These are phyloP conservation scores for Cynaeus angustus DNA, from an alignment of 2,888 invertebrate genomes.

Conservation along the genomic window DNA sequence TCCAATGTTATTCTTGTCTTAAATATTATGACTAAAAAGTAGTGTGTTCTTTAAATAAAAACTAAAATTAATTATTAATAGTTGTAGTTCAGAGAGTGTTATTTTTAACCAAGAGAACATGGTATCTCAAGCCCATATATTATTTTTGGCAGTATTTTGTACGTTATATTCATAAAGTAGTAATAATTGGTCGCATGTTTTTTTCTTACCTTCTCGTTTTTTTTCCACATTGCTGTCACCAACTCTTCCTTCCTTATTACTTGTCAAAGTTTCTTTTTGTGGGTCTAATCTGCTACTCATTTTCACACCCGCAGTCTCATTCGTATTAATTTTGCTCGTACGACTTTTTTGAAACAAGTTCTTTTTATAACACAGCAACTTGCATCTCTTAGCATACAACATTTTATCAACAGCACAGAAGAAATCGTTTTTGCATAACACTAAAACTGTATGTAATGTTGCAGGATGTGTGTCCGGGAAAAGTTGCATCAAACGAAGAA, in stretches of 20 bases:
- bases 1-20: too few relatives aligned
- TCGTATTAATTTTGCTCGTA: neutral
- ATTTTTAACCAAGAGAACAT: too few relatives aligned
- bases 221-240: neutral
- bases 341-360: conserved; percentile 41
- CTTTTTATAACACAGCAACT: conserved; percentile 53
- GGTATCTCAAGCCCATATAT: too few relatives aligned
- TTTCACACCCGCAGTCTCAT: neutral
- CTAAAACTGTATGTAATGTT: conserved; percentile 68
- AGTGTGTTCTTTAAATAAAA: too few relatives aligned
- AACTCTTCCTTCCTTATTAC: neutral
- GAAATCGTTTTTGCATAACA: conserved; percentile 68
- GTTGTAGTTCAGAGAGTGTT: too few relatives aligned
- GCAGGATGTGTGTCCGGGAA: conserved; percentile 70
- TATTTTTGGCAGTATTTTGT: too few relatives aligned
- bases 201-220: conserved; percentile 5
- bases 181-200: too few relatives aligned
- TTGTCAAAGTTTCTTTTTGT: conserved; percentile 12
- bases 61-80: too few relatives aligned
- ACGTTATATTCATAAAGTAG: too few relatives aligned
- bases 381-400: conserved; percentile 66
- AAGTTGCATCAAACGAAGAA: conserved; percentile 69
- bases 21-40: too few relatives aligned
- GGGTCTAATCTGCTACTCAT: neutral
- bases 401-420: conserved; percentile 68